Evolutionary conservation across 37 sponge, comb jelly and placozoan species (phyloP).

Genomic region (Agelas oroides): DNA sequence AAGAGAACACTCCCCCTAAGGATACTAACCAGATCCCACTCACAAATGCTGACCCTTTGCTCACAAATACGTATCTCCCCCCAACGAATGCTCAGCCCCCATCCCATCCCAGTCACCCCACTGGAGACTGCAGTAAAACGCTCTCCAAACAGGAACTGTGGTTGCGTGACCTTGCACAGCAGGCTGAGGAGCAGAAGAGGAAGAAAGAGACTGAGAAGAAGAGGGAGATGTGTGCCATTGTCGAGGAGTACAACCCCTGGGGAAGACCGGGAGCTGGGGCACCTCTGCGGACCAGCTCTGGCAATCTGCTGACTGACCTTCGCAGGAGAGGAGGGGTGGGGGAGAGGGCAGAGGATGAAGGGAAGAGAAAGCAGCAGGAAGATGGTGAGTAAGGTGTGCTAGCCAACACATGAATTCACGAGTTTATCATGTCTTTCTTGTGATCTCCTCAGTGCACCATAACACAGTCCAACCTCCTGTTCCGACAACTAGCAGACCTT

Average conservation of each 20-base stretch:
- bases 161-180: neutral
- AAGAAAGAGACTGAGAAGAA: neutral
- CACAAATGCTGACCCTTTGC: neutral
- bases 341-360: neutral
- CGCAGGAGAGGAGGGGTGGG: neutral
- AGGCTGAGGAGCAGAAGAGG: neutral
- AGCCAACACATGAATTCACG: too few species aligned
- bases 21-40: too few species aligned
- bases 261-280: slow-evolving; percentile 64
- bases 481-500: too few species aligned
- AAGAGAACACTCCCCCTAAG: too few species aligned
- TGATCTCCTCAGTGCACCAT: too few species aligned
- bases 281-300: slow-evolving; percentile 40
- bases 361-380: neutral
- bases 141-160: neutral
- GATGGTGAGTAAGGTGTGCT: too few species aligned
- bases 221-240: neutral
- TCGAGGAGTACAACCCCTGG: slow-evolving; percentile 60
- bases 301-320: slow-evolving; percentile 31
- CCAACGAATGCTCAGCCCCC: too few species aligned
- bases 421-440: too few species aligned
- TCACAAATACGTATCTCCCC: too few species aligned
- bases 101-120: too few species aligned
- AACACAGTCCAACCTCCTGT: too few species aligned
- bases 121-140: too few species aligned